Evolutionary conservation across 1,140 invertebrate species (phyloP), one percentile per base, ranked within the genome.

Genomic region (Augochlora pura): DNA sequence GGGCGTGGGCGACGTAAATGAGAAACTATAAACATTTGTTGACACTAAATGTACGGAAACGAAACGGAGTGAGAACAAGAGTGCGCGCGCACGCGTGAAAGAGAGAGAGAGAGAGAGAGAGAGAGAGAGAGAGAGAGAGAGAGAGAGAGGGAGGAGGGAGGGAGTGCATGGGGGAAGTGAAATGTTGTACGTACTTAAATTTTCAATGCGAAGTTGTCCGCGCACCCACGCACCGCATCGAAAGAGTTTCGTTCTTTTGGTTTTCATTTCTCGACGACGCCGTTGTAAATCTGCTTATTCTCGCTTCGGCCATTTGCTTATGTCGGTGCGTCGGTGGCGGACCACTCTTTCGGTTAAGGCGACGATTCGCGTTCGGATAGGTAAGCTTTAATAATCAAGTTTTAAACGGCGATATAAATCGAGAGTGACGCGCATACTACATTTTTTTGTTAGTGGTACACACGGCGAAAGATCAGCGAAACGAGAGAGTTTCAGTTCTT

Each of bases 401-500:
- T 73, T 16, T 67, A 65, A 27, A 74, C 32, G 63, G 39, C 70
- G 63, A 67, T 74, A 64, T 67, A 74, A 64, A 21, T 60, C 65
- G 3, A 25, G 49, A 76, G 63, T 78, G 54, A 62, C 71, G 57
- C 73, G 80, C 65, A 49, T 49, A 59, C 46, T 27, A 72, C 23
- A 14, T 77, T 83, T 46, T 83, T 81, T 27, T 12, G 18, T 80
- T 80, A 75, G 12, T 39, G 42, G 14, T 79, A 21, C 27, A 10
- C 16, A 39, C 10, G 10, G 39, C 9, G 49, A 69, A 23, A 62
- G 57, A 78, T 72, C 71, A 85, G 25, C 49, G 42, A 78, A 80
- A 77, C 42, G 73, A 81, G 76, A 86, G 71, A 12, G 10, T 84
- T 86, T 87, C 80, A 83, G 12, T 86, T 87, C 79, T 86, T 89